These are phyloP conservation scores for Gonocerus acuteangulatus DNA, from an alignment of 2,888 invertebrate genomes.

Conservation along the genomic window DNA sequence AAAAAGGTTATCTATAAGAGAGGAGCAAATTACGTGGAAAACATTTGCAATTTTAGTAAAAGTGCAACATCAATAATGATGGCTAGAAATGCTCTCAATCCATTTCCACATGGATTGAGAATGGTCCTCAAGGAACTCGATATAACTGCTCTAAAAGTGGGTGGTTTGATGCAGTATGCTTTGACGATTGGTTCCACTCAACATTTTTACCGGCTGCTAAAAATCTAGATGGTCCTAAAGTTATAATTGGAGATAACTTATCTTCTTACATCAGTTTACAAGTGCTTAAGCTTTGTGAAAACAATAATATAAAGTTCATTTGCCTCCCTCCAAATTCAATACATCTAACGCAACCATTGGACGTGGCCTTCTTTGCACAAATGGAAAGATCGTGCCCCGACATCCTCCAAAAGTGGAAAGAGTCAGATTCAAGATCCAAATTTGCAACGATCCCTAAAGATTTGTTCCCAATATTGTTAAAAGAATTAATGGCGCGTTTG, in stretches of 20 bases:
- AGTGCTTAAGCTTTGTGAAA: slow-evolving; percentile 29
- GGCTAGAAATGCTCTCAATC: no score
- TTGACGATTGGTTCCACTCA: slow-evolving; percentile 42
- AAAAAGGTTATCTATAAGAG: no score
- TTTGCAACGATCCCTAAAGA: slow-evolving; percentile 26
- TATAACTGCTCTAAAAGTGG: slow-evolving; percentile 43
- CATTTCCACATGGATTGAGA: slow-evolving; percentile 43
- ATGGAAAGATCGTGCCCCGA: slow-evolving; percentile 36
- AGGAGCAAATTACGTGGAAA: no score
- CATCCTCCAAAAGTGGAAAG: slow-evolving; percentile 22
- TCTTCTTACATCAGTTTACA: slow-evolving; percentile 31
- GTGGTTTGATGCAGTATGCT: slow-evolving; percentile 42
- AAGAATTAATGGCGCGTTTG: slow-evolving; percentile 4
- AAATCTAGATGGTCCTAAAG: slow-evolving; percentile 27
- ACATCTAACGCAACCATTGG: slow-evolving; percentile 38
- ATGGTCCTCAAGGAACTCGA: slow-evolving; percentile 41
- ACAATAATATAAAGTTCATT: slow-evolving; percentile 39
- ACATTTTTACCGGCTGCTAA: slow-evolving; percentile 35
- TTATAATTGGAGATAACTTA: slow-evolving; percentile 36
- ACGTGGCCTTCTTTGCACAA: slow-evolving; percentile 37
- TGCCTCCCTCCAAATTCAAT: slow-evolving; percentile 37
- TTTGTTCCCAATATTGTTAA: slow-evolving; percentile 28
- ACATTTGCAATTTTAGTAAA: no score
- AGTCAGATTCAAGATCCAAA: slow-evolving; percentile 23
- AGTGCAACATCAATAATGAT: no score